Conservation (phyloP, 2,113 vertebrate species). For the Prunella himalayana region DNA sequence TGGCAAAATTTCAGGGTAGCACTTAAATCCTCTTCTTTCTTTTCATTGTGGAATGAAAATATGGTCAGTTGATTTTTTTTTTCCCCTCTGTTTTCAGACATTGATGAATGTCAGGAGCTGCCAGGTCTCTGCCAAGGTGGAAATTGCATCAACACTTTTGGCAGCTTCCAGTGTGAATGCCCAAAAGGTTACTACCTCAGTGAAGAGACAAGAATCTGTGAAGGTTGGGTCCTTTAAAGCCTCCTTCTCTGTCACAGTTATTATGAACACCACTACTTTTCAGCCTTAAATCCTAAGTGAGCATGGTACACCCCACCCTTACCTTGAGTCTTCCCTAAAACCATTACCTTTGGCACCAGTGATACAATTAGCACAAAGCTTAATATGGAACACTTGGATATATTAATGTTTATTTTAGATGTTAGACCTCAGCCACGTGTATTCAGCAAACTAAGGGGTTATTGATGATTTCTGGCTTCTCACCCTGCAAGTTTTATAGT, state of each 20-base stretch:
- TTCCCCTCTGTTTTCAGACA: slow-evolving; percentile 68
- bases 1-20: neutral
- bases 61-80: neutral
- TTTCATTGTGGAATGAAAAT: neutral
- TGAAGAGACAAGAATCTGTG: slow-evolving; percentile 82
- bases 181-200: slow-evolving; percentile 83
- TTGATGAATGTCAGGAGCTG: slow-evolving; percentile 85
- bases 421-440: neutral
- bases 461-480: neutral
- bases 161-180: slow-evolving; percentile 86
- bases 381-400: neutral
- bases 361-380: neutral
- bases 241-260: neutral
- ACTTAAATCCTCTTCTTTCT: neutral
- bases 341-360: neutral
- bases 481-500: neutral
- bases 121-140: slow-evolving; percentile 85
- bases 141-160: slow-evolving; percentile 85
- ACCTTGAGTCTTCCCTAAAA: neutral
- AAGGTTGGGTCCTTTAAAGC: slow-evolving; percentile 69
- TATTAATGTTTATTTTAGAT: neutral
- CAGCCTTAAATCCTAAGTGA: neutral
- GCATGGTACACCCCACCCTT: neutral
- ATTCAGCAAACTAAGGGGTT: neutral
- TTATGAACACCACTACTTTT: neutral